Conservation (phyloP, 2,113 vertebrate genomes). For the Cololabis saira region DNA sequence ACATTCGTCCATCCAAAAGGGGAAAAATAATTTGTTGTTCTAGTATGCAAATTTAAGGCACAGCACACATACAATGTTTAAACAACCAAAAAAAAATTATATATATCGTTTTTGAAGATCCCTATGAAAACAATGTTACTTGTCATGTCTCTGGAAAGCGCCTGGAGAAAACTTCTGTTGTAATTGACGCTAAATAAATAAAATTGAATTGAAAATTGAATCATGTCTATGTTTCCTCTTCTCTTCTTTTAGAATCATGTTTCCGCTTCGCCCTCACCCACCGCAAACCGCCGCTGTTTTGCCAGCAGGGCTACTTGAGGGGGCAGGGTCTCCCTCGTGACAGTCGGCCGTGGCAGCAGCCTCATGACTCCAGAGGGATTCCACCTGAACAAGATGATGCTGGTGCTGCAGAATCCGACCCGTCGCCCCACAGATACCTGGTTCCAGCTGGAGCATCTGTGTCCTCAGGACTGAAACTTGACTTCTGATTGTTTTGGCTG, state of each 20-base stretch:
- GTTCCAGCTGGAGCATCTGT: constrained; percentile 68
- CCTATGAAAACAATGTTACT: no score
- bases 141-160: no score
- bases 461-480: constrained; percentile 84
- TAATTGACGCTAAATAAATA: no score
- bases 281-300: constrained; percentile 88
- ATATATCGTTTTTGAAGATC: no score
- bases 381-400: constrained; percentile 4
- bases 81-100: no score
- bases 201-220: no score
- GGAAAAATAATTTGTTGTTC: no score
- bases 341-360: constrained; percentile 61
- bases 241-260: constrained; percentile 87
- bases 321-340: constrained; percentile 82
- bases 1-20: no score
- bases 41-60: no score
- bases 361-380: constrained; percentile 64
- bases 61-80: no score
- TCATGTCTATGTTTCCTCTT: not conserved
- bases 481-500: constrained; percentile 67
- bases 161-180: no score
- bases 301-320: constrained; percentile 87
- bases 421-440: constrained; percentile 49
- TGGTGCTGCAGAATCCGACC: constrained; percentile 2
- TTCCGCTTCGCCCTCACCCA: constrained; percentile 89